Conservation (phyloP, 2,888 invertebrate species). For the Tortrix viridana region DNA sequence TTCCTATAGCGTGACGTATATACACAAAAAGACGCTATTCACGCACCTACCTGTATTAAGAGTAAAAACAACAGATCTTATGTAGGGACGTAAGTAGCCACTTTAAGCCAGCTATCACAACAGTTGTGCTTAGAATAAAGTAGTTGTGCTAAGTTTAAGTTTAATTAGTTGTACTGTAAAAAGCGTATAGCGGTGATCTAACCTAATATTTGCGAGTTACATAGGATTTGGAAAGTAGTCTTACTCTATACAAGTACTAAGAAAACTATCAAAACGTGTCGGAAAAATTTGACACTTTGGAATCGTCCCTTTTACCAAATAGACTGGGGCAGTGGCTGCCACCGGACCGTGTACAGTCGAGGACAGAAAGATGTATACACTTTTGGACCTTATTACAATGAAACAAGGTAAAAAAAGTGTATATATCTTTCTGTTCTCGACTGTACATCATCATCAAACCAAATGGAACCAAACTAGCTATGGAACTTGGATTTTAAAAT, state of each 20-base stretch:
- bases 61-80: background rate
- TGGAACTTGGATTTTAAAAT: too few relatives aligned
- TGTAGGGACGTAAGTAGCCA: background rate
- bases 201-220: constrained; percentile 43
- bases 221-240: constrained; percentile 35
- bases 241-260: constrained; percentile 38
- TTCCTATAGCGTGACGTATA: background rate
- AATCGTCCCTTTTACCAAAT: constrained; percentile 42
- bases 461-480: too few relatives aligned
- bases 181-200: constrained; percentile 66
- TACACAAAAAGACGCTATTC: constrained; percentile 7
- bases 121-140: constrained; percentile 35
- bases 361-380: too few relatives aligned
- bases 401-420: too few relatives aligned
- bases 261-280: constrained; percentile 55
- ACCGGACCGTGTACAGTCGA: too few relatives aligned
- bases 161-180: constrained; percentile 62
- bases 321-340: background rate
- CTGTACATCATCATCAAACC: too few relatives aligned
- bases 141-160: constrained; percentile 58
- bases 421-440: too few relatives aligned
- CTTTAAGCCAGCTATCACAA: constrained; percentile 28
- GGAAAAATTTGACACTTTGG: constrained; percentile 70
- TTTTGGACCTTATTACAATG: too few relatives aligned
- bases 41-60: background rate